Conservation (phyloP, 2,888 invertebrate genomes). For the Coelopa pilipes region DNA sequence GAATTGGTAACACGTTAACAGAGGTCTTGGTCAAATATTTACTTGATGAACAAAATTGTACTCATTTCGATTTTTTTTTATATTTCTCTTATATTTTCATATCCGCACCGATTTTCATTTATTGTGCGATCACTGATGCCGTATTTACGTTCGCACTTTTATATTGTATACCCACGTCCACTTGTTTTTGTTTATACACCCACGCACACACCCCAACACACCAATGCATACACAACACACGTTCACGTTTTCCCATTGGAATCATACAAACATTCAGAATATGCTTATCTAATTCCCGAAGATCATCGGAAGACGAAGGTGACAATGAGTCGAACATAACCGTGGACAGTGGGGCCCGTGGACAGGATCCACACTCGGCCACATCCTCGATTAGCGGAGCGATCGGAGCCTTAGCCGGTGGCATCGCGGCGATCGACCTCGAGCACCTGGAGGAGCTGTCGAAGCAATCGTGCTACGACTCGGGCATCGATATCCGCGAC, state of each 20-base stretch:
- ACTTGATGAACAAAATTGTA: slow-evolving; percentile 19
- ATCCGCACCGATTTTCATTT: slow-evolving; percentile 3
- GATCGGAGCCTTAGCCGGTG: slow-evolving; percentile 44
- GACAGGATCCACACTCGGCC: slow-evolving; percentile 59
- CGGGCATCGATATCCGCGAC: slow-evolving; percentile 88
- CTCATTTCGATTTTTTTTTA: neutral
- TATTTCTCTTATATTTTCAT: neutral
- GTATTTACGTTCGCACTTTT: slow-evolving; percentile 37
- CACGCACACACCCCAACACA: slow-evolving; percentile 30
- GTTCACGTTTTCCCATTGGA: slow-evolving; percentile 20
- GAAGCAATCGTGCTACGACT: slow-evolving; percentile 88
- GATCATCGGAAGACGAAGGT: slow-evolving; percentile 67
- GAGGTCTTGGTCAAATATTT: neutral
- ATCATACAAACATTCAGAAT: slow-evolving; percentile 57
- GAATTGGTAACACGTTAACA: slow-evolving; percentile 16
- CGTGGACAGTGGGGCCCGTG: slow-evolving; percentile 61
- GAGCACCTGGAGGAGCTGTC: slow-evolving; percentile 73
- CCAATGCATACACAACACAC: slow-evolving; percentile 32
- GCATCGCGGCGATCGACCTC: slow-evolving; percentile 62
- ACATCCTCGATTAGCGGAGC: slow-evolving; percentile 57
- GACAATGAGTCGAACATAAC: slow-evolving; percentile 65
- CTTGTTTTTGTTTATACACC: slow-evolving; percentile 32
- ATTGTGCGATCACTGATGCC: neutral
- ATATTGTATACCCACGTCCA: slow-evolving; percentile 36
- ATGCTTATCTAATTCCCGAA: slow-evolving; percentile 66